Percentiles rank a stretch among this genome's conserved stretches.
phyloP scores from a whole-genome alignment of 1,140 invertebrate genomes.

The Sycobia sp. region DNA sequence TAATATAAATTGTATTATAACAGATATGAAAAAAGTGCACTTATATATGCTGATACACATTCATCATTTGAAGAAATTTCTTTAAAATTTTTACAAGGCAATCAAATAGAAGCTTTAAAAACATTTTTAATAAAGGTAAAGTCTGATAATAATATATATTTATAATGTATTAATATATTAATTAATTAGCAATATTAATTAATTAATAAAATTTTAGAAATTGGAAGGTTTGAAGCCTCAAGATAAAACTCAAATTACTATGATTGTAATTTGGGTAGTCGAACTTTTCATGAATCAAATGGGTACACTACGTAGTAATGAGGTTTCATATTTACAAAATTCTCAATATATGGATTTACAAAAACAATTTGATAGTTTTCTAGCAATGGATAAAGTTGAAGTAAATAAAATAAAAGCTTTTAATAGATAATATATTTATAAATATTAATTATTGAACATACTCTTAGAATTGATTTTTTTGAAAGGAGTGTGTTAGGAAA shows the following conservation, averaged over 20 bases:
- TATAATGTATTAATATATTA: neutral
- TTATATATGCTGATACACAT: conserved; percentile 85
- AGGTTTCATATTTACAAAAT: conserved; percentile 48
- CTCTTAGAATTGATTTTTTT: conserved; percentile 10
- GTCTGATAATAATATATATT: neutral
- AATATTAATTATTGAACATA: neutral
- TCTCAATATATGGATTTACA: conserved; percentile 71
- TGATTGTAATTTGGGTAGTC: conserved; percentile 91
- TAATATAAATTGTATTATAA: conserved; percentile 37
- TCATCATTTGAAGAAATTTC: conserved; percentile 94
- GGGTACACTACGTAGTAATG: conserved; percentile 69
- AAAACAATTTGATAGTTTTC: conserved; percentile 79
- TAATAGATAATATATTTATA: neutral
- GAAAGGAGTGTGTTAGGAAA: conserved; percentile 72
- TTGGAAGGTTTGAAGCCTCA: conserved; percentile 63
- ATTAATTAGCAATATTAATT: too few relatives aligned
- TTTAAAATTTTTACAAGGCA: conserved; percentile 86
- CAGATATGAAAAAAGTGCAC: conserved; percentile 81
- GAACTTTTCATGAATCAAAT: conserved; percentile 91
- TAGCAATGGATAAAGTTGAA: conserved; percentile 68
- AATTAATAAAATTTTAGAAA: conserved; percentile 55
- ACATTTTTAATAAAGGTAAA: conserved; percentile 78
- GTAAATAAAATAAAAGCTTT: conserved; percentile 39
- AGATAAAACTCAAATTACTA: conserved; percentile 84
- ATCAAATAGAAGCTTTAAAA: conserved; percentile 84